Evolutionary conservation across 2,888 invertebrate species (phyloP), one percentile per base, ranked within the genome.

Genomic region (Sminthurinus aureus): DNA sequence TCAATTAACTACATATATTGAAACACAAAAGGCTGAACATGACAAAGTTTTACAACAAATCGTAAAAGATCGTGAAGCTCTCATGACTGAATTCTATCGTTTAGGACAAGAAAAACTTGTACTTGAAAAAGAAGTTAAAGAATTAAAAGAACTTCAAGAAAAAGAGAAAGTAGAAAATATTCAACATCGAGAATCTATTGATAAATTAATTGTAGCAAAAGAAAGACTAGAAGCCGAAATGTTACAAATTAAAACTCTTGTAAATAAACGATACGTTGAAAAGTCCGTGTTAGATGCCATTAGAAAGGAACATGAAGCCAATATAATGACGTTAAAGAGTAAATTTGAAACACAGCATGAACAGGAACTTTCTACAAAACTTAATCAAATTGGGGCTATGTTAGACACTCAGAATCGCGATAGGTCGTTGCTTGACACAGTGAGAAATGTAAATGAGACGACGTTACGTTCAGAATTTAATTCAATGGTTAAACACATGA

Each of bases 151-250:
- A 52, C 8, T 71, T 79, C 24, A 82, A 76, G 20, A 71, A 69
- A 38, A 38, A 38, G 6, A 38, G 38, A 38, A 38, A 38, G 38
- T 38, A 4, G 18, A 77, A 77, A 51, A 84, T 84, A 24, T 75
- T 66, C 6, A 84, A 84, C 38, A 84, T 58, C 66, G 71, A 8
- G 80, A 82, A 15, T 20, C 84, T 11, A 71, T 86, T 13, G 64
- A 84, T 58, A 81, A 85, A 77, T 69, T 87, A 24, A 78, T 81
- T 15, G 85, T 52, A 74, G 76, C 81, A 74, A 87, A 87, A 77
- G 85, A 85, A 22, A 78, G 83, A 13, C 76, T 87, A 8, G 86
- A 87, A 76, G n/a, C 82, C 18, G 87, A 87, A 77, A 71, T 87
- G 26, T 24, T 84, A 52, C 69, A 75, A n/a, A 79, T 87, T n/a